Base-by-base conservation (phyloP, 2,888 invertebrate species). In the Artemia sinica region DNA sequence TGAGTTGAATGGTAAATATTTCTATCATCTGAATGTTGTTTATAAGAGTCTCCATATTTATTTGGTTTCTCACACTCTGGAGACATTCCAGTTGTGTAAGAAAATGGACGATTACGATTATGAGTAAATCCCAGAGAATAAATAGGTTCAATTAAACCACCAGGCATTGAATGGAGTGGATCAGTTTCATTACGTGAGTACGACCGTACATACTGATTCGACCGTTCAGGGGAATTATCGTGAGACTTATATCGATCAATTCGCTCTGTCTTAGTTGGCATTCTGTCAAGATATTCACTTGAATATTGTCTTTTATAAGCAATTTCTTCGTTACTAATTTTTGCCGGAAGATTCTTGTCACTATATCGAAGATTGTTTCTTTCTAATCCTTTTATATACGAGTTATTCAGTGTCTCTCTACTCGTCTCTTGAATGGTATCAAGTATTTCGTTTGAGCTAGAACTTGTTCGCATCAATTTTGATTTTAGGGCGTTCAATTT, bases 51-150 rank as follows among this genome's bases (percentile, higher is more conserved):
- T n/a, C 58, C 58, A 58, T 58, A 58, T 10, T 58, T 58, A 14
- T 8, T 8, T 58, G 58, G 58, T 18, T n/a, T 14, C 58, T 58
- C 14, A 8, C 8, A 18, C 58, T 58, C 14, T 14, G 58, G 58
- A 13, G 50, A 67, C 49, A 51, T 49, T 11, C 73, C 72, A 65
- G 68, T 70, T 14, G 86, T 86, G 74, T 90, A 90, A 0, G 89
- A 90, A 78, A 90, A 90, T 50, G 88, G 89, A 75, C 88, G 84
- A 75, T 87, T 88, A 73, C 83, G 83, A 75, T 88, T 87, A 72
- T 83, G 83, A 49, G 82, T 83, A 14, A 72, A 65, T 52, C 69
- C 70, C 65, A 84, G 83, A 72, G 83, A 82, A 7, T 80, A 79
- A 67, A 82, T 79, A 49, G 85, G 83, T 18, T 83, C 68, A 13